Evolutionary conservation across 2,888 invertebrate species (phyloP).

Genomic region (Proisotoma minuta): DNA sequence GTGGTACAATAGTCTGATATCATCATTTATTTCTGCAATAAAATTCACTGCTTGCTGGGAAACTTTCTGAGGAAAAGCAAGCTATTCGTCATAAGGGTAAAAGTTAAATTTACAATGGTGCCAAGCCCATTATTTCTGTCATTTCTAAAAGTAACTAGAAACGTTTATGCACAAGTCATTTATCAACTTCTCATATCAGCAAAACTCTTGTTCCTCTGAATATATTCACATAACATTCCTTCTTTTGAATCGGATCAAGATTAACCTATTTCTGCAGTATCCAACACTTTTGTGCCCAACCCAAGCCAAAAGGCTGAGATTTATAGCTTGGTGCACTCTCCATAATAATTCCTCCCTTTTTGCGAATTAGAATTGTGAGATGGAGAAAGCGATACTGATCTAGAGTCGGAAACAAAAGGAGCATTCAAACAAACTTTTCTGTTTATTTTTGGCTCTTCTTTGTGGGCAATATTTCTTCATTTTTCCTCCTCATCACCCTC

Average conservation of each 20-base stretch:
- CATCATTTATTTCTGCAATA: no score
- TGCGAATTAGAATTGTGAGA: constrained; percentile 1
- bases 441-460: constrained; percentile 12
- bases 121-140: no score
- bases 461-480: constrained; percentile 8
- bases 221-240: no score
- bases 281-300: background rate
- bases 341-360: constrained; percentile 10
- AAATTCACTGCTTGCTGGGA: no score
- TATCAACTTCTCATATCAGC: no score
- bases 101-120: no score
- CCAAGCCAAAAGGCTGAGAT: constrained; percentile 4
- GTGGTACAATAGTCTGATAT: no score
- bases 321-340: constrained; percentile 9
- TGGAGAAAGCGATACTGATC: constrained; percentile 5
- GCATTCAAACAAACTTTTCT: background rate
- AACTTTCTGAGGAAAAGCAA: no score
- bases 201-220: no score
- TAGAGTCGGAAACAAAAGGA: background rate
- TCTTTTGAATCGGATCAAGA: background rate
- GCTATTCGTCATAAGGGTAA: no score
- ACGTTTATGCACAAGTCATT: no score
- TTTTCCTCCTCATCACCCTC: background rate
- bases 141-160: no score
- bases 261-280: background rate